Evolutionary conservation across 2,113 vertebrate genomes (phyloP), one percentile per base, ranked within the genome.

Genomic region (Strix aluco): DNA sequence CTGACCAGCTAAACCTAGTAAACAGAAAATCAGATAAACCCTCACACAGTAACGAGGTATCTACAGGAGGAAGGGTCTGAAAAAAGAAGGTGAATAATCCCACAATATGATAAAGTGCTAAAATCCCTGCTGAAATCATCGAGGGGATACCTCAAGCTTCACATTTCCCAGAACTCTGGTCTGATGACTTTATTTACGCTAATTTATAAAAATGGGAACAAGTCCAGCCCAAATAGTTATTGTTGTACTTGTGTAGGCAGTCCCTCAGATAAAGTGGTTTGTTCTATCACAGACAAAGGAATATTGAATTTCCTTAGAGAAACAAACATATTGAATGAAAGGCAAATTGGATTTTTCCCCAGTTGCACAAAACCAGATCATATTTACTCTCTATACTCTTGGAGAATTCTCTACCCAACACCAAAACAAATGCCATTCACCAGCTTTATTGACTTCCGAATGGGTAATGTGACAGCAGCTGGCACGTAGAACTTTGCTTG

Each of bases 291-390:
- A 47, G 58, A 93, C 80, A 93, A 95, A 97, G 81, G 84, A 95
- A 96, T 96, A 97, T 94, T 92, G 96, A 94, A 97, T 96, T 97
- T 97, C 95, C 94, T 96, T 92, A 59, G 96, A 97, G 95, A 88
- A 97, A 97, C 74, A 81, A 96, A 91, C 69, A 85, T 55, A 94
- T 13, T 83, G 86, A 98, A 97, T 93, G 83, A 97, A 96, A 93
- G 81, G 94, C 90, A 97, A 97, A 97, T 95, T 96, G 95, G 94
- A 97, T 97, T 97, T 94, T 84, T 96, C 92, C 92, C 92, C 86
- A 91, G 94, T 91, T 79, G 59, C 86, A 93, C 94, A 86, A 96
- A 79, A 78, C 38, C 52, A 80, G 93, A 97, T 96, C 93, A 72
- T 82, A 97, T 97, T 97, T 91, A 86, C 75, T 92, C 86, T 79